A percentile compares a stretch with the other conserved stretches of the same genome.
phyloP scores from a whole-genome alignment of 92 coral and sea anemone genomes.

The Parazoanthus swiftii region DNA sequence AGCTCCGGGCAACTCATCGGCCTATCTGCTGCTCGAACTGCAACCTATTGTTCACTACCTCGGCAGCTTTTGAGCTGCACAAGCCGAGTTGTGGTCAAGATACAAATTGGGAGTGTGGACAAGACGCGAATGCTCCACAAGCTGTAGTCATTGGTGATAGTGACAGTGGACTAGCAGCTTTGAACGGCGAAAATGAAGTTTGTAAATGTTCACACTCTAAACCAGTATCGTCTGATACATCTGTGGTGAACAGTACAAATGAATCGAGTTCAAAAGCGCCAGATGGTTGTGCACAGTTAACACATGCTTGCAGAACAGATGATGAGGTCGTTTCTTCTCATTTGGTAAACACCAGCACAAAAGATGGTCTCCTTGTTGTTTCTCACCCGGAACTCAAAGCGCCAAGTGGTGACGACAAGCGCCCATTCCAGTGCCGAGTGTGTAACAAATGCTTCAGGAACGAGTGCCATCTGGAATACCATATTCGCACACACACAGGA shows the following conservation, averaged over 20 bases:
- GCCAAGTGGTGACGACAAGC: constrained; percentile 16
- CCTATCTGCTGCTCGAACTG: constrained; percentile 41
- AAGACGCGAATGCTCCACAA: background rate
- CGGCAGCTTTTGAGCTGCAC: constrained; percentile 32
- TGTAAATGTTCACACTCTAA: constrained; percentile 18
- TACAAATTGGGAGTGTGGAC: background rate
- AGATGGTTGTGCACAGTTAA: background rate
- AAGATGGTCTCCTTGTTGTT: background rate
- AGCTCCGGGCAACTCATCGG: constrained; percentile 29
- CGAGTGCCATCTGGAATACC: constrained; percentile 39
- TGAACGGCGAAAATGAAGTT: background rate
- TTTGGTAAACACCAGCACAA: background rate
- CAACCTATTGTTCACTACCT: constrained; percentile 21
- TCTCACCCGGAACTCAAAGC: constrained; percentile 32
- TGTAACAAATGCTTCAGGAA: constrained; percentile 39
- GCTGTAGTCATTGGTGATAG: background rate
- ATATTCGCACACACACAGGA: constrained; percentile 43
- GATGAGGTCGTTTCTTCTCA: background rate
- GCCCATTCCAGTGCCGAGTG: constrained; percentile 36
- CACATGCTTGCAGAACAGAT: background rate
- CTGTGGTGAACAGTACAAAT: background rate
- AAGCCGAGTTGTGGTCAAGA: constrained; percentile 15
- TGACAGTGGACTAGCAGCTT: background rate
- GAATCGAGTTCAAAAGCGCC: background rate
- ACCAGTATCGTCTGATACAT: background rate